These are phyloP conservation scores for Crematogaster levior DNA, from an alignment of 2,888 invertebrate genomes.

Conservation along the genomic window DNA sequence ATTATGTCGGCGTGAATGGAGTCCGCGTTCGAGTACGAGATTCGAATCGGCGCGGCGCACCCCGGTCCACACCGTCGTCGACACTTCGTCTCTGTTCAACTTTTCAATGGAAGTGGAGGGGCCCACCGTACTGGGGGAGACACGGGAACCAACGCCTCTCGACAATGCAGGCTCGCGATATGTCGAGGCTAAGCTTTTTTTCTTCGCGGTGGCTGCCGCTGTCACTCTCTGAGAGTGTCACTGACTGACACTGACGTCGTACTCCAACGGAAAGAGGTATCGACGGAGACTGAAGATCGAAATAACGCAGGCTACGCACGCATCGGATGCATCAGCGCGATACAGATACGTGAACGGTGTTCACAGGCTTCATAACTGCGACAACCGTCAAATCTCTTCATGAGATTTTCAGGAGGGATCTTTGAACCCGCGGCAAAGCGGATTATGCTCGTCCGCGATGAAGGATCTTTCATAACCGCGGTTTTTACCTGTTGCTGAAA, in stretches of 20 bases:
- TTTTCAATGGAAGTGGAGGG: slow-evolving; percentile 73
- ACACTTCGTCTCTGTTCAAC: slow-evolving; percentile 78
- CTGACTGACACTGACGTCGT: slow-evolving; percentile 64
- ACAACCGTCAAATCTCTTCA: slow-evolving; percentile 14
- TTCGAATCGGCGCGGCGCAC: slow-evolving; percentile 71
- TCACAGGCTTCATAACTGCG: neutral
- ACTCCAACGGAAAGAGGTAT: slow-evolving; percentile 65
- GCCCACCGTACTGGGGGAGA: slow-evolving; percentile 43
- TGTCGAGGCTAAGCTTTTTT: slow-evolving; percentile 64
- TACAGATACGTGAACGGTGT: neutral
- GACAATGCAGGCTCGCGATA: slow-evolving; percentile 70
- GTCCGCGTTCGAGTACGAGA: slow-evolving; percentile 77
- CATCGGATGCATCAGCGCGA: neutral
- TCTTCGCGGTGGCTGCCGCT: slow-evolving; percentile 54
- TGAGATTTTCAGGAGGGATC: neutral
- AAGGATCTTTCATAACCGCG: slow-evolving; percentile 4
- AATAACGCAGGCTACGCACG: slow-evolving; percentile 55
- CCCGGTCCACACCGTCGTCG: slow-evolving; percentile 62
- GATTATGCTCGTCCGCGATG: slow-evolving; percentile 16
- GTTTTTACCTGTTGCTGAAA: slow-evolving; percentile 25
- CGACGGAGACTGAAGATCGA: slow-evolving; percentile 57
- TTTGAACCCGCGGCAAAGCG: slow-evolving; percentile 13
- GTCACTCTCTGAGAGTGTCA: slow-evolving; percentile 65
- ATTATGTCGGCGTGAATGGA: slow-evolving; percentile 77
- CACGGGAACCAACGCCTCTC: slow-evolving; percentile 65